phyloP scores from a whole-genome alignment of 2,888 invertebrate genomes.

The Lathronympha strigana region DNA sequence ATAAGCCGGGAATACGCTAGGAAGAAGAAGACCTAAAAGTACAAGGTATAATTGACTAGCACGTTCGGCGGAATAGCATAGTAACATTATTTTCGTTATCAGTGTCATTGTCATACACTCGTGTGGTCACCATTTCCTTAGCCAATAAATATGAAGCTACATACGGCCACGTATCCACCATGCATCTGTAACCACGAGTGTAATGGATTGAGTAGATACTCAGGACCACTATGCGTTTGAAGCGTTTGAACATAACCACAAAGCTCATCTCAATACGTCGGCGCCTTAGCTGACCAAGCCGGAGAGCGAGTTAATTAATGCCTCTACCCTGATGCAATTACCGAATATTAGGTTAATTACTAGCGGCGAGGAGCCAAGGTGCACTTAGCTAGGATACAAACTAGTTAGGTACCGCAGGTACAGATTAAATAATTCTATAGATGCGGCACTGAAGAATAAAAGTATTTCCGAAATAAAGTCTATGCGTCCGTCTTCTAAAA shows the following conservation, averaged over 20 bases:
- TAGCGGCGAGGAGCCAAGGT: conserved; percentile 61
- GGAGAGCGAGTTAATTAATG: conserved; percentile 74
- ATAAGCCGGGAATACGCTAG: too few species aligned
- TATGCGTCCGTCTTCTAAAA: not conserved
- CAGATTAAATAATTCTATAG: not conserved
- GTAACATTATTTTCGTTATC: too few species aligned
- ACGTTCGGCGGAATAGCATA: too few species aligned
- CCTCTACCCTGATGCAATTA: conserved; percentile 77
- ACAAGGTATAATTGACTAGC: too few species aligned
- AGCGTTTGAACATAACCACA: conserved; percentile 49
- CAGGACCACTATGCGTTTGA: conserved; percentile 34
- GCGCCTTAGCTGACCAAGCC: conserved; percentile 69
- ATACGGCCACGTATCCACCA: not conserved
- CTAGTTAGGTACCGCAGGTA: conserved; percentile 62
- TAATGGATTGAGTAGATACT: conserved; percentile 28
- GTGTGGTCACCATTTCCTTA: too few species aligned
- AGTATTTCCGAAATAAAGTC: not conserved
- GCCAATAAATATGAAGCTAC: too few species aligned
- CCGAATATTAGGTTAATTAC: conserved; percentile 81
- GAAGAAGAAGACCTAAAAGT: too few species aligned
- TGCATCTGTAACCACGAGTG: not conserved
- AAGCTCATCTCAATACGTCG: conserved; percentile 66
- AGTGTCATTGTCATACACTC: too few species aligned
- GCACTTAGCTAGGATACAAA: conserved; percentile 78
- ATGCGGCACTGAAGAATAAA: not conserved